Base-by-base conservation (phyloP, 1,140 invertebrate species). In the Drosophila ercepeae region DNA sequence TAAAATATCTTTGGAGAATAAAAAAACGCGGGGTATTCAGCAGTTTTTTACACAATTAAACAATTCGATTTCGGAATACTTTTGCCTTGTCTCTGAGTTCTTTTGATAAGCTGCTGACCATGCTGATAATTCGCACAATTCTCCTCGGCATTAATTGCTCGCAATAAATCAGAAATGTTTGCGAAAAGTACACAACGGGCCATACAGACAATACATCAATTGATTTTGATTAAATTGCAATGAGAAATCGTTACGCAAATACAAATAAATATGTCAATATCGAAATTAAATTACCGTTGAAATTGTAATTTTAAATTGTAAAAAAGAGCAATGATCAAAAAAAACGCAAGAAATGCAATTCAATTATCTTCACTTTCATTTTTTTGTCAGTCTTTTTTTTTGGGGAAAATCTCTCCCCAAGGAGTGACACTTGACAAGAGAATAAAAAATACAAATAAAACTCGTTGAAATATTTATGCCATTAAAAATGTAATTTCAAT, bases 401-500 rank as follows among this genome's bases (percentile, higher is more conserved):
- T 13, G 11, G n/a, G 6, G 34, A 27, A 48, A 48, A 29, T 53
- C 19, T 48, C 23, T 42, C n/a, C 16, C 13, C 7, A 0, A 11
- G 36, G 32, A 50, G 13, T 21, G 64, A 68, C 64, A 68, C 48
- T 68, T 68, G 61, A 53, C 64, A 36, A 25, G 48, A 53, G 61
- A 34, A 53, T 45, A 67, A 65, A 67, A 67, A 34, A 6, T 27
- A 29, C 21, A 8, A 32, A 7, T n/a, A 9, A 14, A 68, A 68
- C 16, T 0, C 1, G 9, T 32, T 82, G 27, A 58, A 84, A 71
- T 84, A 71, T 83, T 84, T 41, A 78, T 57, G 54, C 14, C 34
- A 88, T 86, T 77, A 74, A 88, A 88, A 88, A 74, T 86, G 48
- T 54, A 86, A 74, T 76, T 81, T 74, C 57, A 75, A 68, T 79